Percentiles rank a stretch among this genome's conserved stretches.
phyloP scores from a whole-genome alignment of 2,113 vertebrate genomes.

The Genyomyrus donnyi region DNA sequence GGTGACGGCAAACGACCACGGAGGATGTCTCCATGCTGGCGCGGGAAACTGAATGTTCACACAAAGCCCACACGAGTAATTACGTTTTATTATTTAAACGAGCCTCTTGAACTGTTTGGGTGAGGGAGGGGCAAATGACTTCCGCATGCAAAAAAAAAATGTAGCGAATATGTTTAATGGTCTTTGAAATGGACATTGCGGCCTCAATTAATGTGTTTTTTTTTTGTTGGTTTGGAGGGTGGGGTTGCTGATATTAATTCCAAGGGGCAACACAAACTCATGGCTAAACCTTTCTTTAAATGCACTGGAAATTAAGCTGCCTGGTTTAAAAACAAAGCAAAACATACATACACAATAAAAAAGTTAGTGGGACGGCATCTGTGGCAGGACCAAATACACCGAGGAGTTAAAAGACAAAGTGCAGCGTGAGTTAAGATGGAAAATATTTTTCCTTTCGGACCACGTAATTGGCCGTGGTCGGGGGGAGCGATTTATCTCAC shows the following conservation, averaged over 20 bases:
- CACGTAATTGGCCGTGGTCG: conserved; percentile 28
- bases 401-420: conserved; percentile 27
- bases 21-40: not conserved
- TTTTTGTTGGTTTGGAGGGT: conserved; percentile 22
- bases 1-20: not conserved
- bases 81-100: conserved; percentile 33
- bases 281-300: conserved; percentile 15
- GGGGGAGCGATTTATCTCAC: conserved; percentile 38
- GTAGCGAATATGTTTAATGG: conserved; percentile 28
- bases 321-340: conserved; percentile 21
- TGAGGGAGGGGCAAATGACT: conserved; percentile 5
- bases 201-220: conserved; percentile 33
- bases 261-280: conserved; percentile 34
- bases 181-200: conserved; percentile 47
- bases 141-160: conserved; percentile 29
- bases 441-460: conserved; percentile 37
- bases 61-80: conserved; percentile 16
- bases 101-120: conserved; percentile 24
- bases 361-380: conserved; percentile 16
- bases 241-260: conserved; percentile 41
- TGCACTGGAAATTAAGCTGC: conserved; percentile 38
- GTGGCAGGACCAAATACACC: conserved; percentile 25
- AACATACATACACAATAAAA: conserved; percentile 18
- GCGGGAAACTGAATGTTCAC: not conserved
- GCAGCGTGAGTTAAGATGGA: conserved; percentile 25